Evolutionary conservation across 1,140 invertebrate species (phyloP), one percentile per base, ranked within the genome.

Genomic region (Metopolophium dirhodum): DNA sequence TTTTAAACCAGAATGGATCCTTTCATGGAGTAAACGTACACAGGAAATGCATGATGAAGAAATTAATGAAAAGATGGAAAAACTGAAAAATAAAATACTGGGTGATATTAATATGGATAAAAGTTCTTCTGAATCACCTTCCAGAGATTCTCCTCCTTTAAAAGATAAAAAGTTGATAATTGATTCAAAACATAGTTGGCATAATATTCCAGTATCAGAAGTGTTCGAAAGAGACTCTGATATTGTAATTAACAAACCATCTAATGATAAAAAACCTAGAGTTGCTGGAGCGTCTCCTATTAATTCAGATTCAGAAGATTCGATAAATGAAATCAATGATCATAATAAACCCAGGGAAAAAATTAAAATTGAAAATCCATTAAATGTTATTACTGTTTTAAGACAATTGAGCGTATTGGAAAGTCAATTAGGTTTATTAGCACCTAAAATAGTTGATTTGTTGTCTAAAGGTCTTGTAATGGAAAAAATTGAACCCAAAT

Each of bases 1-100:
- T 94, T 98, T 97, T 94, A 98, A 98, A 94, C 97, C 97, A 0
- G 97, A 98, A 94, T 98, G 98, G 98, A 98, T 98, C 83, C 95
- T 96, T 61, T 98, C 96, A 94, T 98, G 98, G 98, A 97, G 97
- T 94, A 96, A 96, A 93, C 96, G 97, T 30, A 97, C 98, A 96
- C 96, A 97, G 45, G 97, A 98, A 93, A 95, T 98, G 7, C 97
- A 97, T 94, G 96, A 96, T 26, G 96, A 96, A 41, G 97, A 97
- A 94, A 90, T 97, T 14, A 95, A 96, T 68, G 94, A 95, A 20
- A 95, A 96, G 45, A 96, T 96, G 94, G 96, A 96, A 93, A 96
- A 96, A 61, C 95, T 96, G 11, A 95, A 96, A 68, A 95, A 96
- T 18, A 95, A 96, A 68, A 94, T 96, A 20, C 95, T 93, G 0